A percentile compares a stretch with the other conserved stretches of the same genome.
Evolutionary conservation across 2,113 vertebrate species (phyloP).

Genomic region (Vimba vimba): DNA sequence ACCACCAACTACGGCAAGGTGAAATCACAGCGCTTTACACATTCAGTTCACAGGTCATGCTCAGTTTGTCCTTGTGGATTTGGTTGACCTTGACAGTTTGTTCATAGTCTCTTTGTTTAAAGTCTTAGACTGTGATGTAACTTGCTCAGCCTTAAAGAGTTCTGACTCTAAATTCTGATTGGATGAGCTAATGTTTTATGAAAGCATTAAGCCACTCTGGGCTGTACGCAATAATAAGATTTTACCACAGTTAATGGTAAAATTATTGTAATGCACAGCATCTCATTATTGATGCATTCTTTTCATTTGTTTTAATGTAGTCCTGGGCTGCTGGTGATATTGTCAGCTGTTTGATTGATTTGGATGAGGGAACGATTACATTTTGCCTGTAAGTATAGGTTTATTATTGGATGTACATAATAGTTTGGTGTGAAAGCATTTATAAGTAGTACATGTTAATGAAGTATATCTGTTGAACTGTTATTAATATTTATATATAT

Average conservation of each 20-base stretch:
- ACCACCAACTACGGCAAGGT: conserved; percentile 99
- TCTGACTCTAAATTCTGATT: neutral
- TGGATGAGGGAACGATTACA: conserved; percentile 91
- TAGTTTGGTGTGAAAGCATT: neutral
- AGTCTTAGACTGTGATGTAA: neutral
- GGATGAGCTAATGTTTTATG: neutral
- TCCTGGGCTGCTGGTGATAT: conserved; percentile 98
- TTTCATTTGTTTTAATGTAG: conserved; percentile 67
- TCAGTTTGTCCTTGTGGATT: neutral
- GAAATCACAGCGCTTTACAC: conserved; percentile 56
- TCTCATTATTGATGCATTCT: neutral
- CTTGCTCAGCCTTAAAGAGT: neutral
- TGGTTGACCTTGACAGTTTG: neutral
- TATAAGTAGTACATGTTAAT: neutral
- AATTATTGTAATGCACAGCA: neutral
- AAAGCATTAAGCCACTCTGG: neutral
- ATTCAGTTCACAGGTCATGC: neutral
- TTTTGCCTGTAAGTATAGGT: conserved; percentile 89
- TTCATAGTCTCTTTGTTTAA: neutral
- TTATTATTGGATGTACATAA: neutral
- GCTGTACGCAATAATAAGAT: neutral
- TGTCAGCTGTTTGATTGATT: conserved; percentile 95
- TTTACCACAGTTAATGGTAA: neutral
- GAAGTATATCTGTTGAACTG: neutral
- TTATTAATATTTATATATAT: neutral